Evolutionary conservation across 2,888 invertebrate species (phyloP).

Genomic region (Erebia ligea): DNA sequence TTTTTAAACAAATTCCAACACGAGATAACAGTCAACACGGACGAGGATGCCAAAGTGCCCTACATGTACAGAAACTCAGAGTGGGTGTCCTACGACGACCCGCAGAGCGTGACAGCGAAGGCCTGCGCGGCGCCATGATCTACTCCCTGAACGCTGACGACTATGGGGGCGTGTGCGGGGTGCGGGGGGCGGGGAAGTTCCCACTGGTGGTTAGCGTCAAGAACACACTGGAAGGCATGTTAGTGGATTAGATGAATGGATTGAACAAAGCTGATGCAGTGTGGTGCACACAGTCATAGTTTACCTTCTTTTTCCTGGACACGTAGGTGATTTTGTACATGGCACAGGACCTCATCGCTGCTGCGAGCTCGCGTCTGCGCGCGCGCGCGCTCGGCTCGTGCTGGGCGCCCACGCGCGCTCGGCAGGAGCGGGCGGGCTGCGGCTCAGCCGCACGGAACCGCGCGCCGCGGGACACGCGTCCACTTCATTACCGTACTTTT

Average conservation of each 20-base stretch:
- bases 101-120: conserved; percentile 87
- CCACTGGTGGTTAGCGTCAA: conserved; percentile 54
- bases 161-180: conserved; percentile 82
- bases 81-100: conserved; percentile 93
- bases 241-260: background rate
- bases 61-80: conserved; percentile 87
- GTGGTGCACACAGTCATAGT: conserved; percentile 7
- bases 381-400: conserved; percentile 24
- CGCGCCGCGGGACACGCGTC: conserved; percentile 50
- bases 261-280: background rate
- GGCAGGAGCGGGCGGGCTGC: conserved; percentile 40
- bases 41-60: conserved; percentile 88
- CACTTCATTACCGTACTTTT: conserved; percentile 66
- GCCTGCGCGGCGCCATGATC: conserved; percentile 92
- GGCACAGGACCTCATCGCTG: conserved; percentile 69
- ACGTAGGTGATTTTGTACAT: conserved; percentile 80
- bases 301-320: conserved; percentile 73
- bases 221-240: conserved; percentile 46
- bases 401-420: conserved; percentile 42
- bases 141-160: conserved; percentile 93
- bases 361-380: conserved; percentile 16
- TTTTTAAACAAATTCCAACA: conserved; percentile 81
- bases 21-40: conserved; percentile 82
- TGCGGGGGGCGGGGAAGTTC: conserved; percentile 43
- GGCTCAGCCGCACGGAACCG: conserved; percentile 38